Percentiles rank a stretch among this genome's conserved stretches.
Evolutionary conservation across 2,797 vertebrate genomes (phyloP).

Genomic region (Brachymystax lenok): DNA sequence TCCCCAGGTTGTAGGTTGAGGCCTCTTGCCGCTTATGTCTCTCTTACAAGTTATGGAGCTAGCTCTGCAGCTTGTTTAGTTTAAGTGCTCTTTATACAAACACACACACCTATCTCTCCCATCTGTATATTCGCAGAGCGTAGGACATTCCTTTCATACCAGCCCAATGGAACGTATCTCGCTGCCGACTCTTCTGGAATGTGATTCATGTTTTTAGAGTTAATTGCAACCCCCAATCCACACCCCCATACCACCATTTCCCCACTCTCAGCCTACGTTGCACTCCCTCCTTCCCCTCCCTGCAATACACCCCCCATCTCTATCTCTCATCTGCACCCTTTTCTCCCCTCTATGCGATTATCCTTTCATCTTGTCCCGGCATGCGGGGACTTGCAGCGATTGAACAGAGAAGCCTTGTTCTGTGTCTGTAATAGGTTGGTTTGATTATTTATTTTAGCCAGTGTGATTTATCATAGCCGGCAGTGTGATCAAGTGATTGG

Average conservation of each 20-base stretch:
- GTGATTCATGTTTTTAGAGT: conserved; percentile 37
- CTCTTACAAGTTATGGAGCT: neutral
- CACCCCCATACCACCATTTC: neutral
- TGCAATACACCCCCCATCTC: neutral
- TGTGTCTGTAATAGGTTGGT: conserved; percentile 5
- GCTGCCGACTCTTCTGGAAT: conserved; percentile 30
- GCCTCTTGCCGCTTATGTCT: neutral
- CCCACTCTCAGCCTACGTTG: neutral
- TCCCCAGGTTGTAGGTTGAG: neutral
- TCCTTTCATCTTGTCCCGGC: conserved; percentile 39
- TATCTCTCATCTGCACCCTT: neutral
- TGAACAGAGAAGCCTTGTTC: conserved; percentile 9
- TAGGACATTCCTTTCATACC: conserved; percentile 67
- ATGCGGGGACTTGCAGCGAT: conserved; percentile 42
- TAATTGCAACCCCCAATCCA: neutral
- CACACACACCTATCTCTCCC: conserved; percentile 22
- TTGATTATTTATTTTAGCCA: neutral
- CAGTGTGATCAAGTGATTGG: neutral
- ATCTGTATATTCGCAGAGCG: conserved; percentile 28
- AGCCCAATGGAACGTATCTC: conserved; percentile 32
- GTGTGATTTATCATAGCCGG: conserved; percentile 10
- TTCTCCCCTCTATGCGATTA: conserved; percentile 28
- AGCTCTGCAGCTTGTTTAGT: neutral
- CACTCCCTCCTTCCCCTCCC: neutral
- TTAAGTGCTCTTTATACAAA: neutral